Evolutionary conservation across 2,113 vertebrate species (phyloP), one percentile per base, ranked within the genome.

Genomic region (Ceyx melanurus): DNA sequence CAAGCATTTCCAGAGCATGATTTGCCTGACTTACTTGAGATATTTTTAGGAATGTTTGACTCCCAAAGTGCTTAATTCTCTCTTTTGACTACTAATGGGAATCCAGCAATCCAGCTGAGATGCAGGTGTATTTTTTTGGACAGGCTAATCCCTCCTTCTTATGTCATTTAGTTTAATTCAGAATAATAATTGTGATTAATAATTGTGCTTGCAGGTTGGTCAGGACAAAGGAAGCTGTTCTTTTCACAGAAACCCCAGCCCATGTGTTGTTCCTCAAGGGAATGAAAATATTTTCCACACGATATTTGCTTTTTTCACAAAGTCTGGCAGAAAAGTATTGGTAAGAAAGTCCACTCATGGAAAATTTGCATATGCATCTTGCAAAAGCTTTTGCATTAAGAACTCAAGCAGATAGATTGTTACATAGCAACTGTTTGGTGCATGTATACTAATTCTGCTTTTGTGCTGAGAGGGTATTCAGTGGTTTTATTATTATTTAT

Each of bases 301-400:
- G 12, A 99, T 99, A 95, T 99, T 99, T 96, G 98, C 98, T 40
- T 99, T 99, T 96, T 99, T 99, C 97, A 98, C 98, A 11, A 99
- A 99, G 94, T 99, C 99, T 48, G 99, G 99, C 68, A 98, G 99
- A 85, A 99, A 98, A 98, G 98, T 99, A 65, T 93, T 99, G 99
- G 99, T 99, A 98, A 98, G 98, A 88, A 82, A 71, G n/a, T 68
- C 50, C 5, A 3, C 8, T 62, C 25, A 15, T 3, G 19, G 14
- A 33, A 68, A 81, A 56, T 21, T 48, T 81, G 14, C 65, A 73
- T 5, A 4, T 48, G 10, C 7, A 9, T 68, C 26, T 81, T 78
- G 40, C 4, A n/a, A 61, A 78, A 58, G 5, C 6, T 71, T 88
- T 93, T 88, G 28, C 28, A 8, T 29, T 42, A 78, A 33, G 40